These are phyloP conservation scores for Phoenicopterus ruber DNA, from an alignment of 2,113 vertebrate genomes.

Conservation along the genomic window DNA sequence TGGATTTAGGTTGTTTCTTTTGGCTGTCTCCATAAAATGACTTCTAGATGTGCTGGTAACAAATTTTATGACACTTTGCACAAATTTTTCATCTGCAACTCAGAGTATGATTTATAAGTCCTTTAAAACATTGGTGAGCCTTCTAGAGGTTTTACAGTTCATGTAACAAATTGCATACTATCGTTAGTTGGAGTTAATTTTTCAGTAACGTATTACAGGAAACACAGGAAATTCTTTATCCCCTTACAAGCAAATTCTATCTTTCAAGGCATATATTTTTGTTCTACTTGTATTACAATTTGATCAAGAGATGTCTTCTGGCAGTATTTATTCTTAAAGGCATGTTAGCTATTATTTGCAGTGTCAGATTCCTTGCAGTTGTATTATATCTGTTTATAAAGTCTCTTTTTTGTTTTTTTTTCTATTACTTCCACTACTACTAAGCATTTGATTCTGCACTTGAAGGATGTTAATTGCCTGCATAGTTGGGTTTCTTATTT, in stretches of 20 bases:
- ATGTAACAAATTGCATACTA: neutral
- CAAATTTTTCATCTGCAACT: neutral
- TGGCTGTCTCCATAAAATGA: neutral
- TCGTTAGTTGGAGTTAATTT: neutral
- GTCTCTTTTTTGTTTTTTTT: neutral
- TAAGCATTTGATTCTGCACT: neutral
- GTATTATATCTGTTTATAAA: neutral
- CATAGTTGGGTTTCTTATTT: neutral
- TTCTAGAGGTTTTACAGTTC: neutral
- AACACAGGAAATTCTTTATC: neutral
- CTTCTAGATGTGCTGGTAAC: neutral
- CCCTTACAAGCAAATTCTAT: neutral
- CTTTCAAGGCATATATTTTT: neutral
- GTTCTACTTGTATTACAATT: neutral
- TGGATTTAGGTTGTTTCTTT: neutral
- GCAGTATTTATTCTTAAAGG: neutral
- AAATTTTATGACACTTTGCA: neutral
- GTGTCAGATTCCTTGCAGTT: neutral
- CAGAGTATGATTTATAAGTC: neutral
- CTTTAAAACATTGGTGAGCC: neutral
- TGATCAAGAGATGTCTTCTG: neutral
- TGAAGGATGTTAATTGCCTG: neutral
- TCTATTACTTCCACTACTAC: neutral
- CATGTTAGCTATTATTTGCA: neutral
- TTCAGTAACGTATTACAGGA: neutral